These are phyloP conservation scores for Albula glossodonta DNA, from an alignment of 2,113 vertebrate species.

Conservation along the genomic window DNA sequence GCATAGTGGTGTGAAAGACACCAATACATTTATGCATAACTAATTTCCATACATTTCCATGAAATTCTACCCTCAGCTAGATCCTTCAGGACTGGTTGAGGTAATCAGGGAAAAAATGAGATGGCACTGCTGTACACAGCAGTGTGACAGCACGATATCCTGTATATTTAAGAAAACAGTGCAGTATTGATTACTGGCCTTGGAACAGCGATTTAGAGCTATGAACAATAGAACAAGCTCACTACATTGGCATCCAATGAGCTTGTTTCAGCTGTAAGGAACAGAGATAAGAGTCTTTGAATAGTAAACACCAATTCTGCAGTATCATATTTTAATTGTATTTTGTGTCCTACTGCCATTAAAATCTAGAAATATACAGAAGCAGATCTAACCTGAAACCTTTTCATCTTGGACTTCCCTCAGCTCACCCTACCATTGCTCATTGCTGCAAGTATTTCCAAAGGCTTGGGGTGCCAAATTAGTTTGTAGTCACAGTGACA, in stretches of 20 bases:
- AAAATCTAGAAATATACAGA: not conserved
- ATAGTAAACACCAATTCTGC: not conserved
- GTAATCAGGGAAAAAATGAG: too few relatives aligned
- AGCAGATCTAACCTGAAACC: not conserved
- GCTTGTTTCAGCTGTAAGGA: not conserved
- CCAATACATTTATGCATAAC: too few relatives aligned
- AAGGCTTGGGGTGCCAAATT: not conserved
- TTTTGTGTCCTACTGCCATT: not conserved
- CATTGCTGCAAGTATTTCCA: not conserved
- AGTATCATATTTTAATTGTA: too few relatives aligned
- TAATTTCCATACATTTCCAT: too few relatives aligned
- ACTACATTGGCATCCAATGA: not conserved
- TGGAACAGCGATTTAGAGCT: too few relatives aligned
- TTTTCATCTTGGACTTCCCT: not conserved
- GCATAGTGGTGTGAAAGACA: too few relatives aligned
- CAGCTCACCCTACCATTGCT: not conserved
- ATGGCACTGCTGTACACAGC: too few relatives aligned
- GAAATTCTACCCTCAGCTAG: not conserved
- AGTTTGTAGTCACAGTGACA: slow-evolving; percentile 11
- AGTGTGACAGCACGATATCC: too few relatives aligned
- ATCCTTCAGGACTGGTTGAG: not conserved
- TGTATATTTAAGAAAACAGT: too few relatives aligned
- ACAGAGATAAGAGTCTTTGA: not conserved
- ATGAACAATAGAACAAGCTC: too few relatives aligned
- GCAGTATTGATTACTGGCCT: too few relatives aligned